These are phyloP conservation scores for Antrozous pallidus DNA, from an alignment of 2,797 vertebrate genomes.

Conservation along the genomic window DNA sequence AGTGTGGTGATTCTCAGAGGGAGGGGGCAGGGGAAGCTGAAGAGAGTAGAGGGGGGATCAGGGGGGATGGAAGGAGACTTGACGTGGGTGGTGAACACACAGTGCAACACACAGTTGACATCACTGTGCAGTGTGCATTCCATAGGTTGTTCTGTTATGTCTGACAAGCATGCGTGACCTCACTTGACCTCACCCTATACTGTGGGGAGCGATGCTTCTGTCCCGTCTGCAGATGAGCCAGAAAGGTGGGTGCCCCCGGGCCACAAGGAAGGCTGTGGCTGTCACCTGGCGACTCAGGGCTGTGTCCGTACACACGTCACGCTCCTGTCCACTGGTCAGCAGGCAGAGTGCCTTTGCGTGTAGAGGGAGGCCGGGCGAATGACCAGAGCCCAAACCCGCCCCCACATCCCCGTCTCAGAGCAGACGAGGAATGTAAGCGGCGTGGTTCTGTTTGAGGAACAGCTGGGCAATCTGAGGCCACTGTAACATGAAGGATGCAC, in stretches of 20 bases:
- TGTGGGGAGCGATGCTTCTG: not conserved
- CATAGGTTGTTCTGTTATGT: not conserved
- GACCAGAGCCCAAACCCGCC: not conserved
- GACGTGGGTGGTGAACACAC: not conserved
- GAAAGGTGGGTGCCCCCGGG: not conserved
- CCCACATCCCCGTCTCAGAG: not conserved
- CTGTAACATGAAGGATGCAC: not conserved
- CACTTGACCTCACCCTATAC: not conserved
- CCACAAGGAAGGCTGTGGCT: not conserved
- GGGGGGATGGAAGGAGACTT: not conserved
- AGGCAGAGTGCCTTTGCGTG: not conserved
- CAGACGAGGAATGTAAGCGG: not conserved
- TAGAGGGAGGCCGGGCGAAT: not conserved
- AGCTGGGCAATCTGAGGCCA: too few relatives aligned
- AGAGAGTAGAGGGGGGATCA: too few relatives aligned
- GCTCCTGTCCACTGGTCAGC: not conserved
- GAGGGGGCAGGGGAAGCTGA: too few relatives aligned
- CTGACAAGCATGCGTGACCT: not conserved
- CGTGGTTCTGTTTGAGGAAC: not conserved
- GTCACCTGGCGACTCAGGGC: not conserved
- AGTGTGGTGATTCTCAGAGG: too few relatives aligned
- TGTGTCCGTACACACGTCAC: not conserved
- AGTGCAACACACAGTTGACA: rapidly evolving
- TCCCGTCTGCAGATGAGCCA: not conserved
- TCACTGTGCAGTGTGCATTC: not conserved